Base-by-base conservation (phyloP, 2,888 invertebrate genomes). In the Drosophila cyrtoloma region DNA sequence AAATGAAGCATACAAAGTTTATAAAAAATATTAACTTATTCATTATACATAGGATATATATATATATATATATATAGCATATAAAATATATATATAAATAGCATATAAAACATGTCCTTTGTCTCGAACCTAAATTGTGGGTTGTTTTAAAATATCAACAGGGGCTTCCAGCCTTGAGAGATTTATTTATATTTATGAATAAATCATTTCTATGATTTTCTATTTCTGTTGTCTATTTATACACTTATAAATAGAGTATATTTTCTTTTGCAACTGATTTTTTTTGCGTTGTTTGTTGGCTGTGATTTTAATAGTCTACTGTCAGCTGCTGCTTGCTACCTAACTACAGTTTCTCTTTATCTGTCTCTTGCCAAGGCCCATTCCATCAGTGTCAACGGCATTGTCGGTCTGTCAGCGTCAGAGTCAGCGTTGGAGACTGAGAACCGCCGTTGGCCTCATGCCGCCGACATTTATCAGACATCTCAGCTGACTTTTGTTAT, bases 381-480 rank as follows among this genome's bases (percentile, higher is more conserved):
- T 60, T 81, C 66, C 79, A 68, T 86, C 82, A 81, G 78, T 81
- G 89, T 89, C 89, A 81, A 69, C 68, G 37, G 26, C 84, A 82
- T 76, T 80, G 71, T 71, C 58, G 57, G 57, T 58, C 78, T 82
- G 87, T 79, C 87, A 82, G 62, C 67, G 82, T 77, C 87, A 80
- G 62, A 65, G 55, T 51, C 71, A 79, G 60, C 62, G 51, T 51
- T 71, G 75, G 60, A 61, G 19, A 28, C n/a, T n/a, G 37, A 56
- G 37, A 55, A 57, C 33, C 50, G 52, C 44, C 71, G 50, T 58
- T 51, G 69, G 69, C 59, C 51, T 33, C 32, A 56, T 62, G 61
- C 63, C 73, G 77, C 65, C 73, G 82, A 76, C 84, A 75, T 86
- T 84, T 86, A 86, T 86, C 84, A 76, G 84, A 68, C 71, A 78